phyloP scores from a whole-genome alignment of 2,797 vertebrate species.

The Gephyroberyx darwinii region DNA sequence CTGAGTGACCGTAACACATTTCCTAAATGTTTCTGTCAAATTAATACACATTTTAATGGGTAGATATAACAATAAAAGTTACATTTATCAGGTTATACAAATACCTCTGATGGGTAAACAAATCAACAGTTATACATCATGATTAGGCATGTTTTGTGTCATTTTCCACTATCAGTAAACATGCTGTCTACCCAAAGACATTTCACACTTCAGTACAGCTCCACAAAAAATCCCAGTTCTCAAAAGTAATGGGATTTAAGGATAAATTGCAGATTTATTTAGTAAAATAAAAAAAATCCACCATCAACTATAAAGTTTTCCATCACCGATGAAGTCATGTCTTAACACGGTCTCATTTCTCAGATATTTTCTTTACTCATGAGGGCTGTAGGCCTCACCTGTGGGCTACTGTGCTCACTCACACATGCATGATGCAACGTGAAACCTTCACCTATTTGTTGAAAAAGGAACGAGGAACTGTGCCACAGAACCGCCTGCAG shows the following conservation, averaged over 20 bases:
- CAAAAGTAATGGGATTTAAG: conserved; percentile 10
- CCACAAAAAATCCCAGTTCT: not conserved
- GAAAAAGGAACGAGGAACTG: conserved; percentile 75
- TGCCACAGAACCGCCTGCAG: conserved; percentile 81
- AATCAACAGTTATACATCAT: not conserved
- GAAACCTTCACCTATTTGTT: conserved; percentile 78
- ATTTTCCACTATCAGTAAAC: no score
- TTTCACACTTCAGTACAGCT: conserved; percentile 10
- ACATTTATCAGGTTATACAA: not conserved
- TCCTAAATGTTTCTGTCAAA: not conserved
- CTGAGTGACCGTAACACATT: not conserved
- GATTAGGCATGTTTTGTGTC: not conserved
- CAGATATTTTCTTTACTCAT: conserved; percentile 55
- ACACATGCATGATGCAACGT: conserved; percentile 80
- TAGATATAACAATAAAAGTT: not conserved
- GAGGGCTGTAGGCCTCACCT: conserved; percentile 68
- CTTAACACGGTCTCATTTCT: conserved; percentile 71
- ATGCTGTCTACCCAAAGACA: not conserved
- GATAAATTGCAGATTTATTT: conserved; percentile 20
- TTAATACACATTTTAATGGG: no score
- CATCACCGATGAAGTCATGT: conserved; percentile 63
- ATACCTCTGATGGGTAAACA: not conserved
- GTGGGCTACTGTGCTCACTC: conserved; percentile 64
- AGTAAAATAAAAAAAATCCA: conserved; percentile 17
- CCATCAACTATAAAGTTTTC: conserved; percentile 45